Evolutionary conservation across 2,113 vertebrate genomes (phyloP).

Genomic region (Neodontobutis hainanensis): DNA sequence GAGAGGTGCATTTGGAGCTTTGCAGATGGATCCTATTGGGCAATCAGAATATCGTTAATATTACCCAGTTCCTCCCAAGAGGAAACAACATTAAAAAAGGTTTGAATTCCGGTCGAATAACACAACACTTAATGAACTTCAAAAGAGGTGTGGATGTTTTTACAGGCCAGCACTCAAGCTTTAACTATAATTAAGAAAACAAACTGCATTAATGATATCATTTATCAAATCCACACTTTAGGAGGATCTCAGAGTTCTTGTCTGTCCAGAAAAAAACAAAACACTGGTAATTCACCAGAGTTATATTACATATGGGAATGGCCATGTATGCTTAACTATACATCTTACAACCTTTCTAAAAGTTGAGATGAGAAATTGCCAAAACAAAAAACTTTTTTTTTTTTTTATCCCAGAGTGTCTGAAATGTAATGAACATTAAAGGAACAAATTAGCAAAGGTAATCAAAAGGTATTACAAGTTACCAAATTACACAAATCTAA

Average conservation of each 20-base stretch:
- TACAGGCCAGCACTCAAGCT: slow-evolving; percentile 62
- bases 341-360: slow-evolving; percentile 35
- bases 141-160: slow-evolving; percentile 74
- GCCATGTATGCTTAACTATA: slow-evolving; percentile 31
- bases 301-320: slow-evolving; percentile 50
- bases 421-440: slow-evolving; percentile 11
- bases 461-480: slow-evolving; percentile 22
- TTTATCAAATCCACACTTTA: slow-evolving; percentile 75
- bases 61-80: slow-evolving; percentile 66
- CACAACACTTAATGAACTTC: slow-evolving; percentile 71
- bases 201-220: slow-evolving; percentile 76
- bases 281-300: slow-evolving; percentile 44
- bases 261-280: slow-evolving; percentile 44
- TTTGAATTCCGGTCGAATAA: slow-evolving; percentile 69
- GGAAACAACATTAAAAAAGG: slow-evolving; percentile 62
- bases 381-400: slow-evolving; percentile 15
- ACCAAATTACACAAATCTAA: slow-evolving; percentile 28
- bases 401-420: neutral
- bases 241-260: slow-evolving; percentile 48
- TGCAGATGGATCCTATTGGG: slow-evolving; percentile 64
- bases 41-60: slow-evolving; percentile 71
- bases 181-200: slow-evolving; percentile 77
- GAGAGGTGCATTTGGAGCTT: slow-evolving; percentile 56
- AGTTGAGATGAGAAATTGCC: slow-evolving; percentile 15
- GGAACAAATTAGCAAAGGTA: neutral